Evolutionary conservation across 2,888 invertebrate species (phyloP).

Genomic region (Lasius platythorax): DNA sequence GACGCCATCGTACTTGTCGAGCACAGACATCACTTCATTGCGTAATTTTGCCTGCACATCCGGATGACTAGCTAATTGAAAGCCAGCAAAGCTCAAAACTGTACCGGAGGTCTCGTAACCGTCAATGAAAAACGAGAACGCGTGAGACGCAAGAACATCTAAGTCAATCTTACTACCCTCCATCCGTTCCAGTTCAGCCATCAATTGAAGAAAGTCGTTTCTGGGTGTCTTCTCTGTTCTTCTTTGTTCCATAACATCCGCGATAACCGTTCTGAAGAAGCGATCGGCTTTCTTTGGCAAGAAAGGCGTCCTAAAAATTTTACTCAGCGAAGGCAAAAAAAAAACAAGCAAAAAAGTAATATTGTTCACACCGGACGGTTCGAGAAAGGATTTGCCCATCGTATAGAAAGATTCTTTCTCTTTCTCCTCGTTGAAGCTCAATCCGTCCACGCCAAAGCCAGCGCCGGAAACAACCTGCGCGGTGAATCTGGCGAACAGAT

Average conservation of each 20-base stretch:
- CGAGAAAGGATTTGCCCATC: conserved; percentile 64
- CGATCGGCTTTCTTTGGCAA: conserved; percentile 66
- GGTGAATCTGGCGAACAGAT: conserved; percentile 72
- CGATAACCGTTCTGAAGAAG: conserved; percentile 75
- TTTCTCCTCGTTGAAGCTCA: conserved; percentile 72
- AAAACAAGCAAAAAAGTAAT: conserved; percentile 61
- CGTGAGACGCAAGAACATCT: conserved; percentile 83
- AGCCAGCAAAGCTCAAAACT: conserved; percentile 85
- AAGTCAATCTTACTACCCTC: conserved; percentile 75
- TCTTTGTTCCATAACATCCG: conserved; percentile 72
- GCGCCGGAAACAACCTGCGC: conserved; percentile 76
- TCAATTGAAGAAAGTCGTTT: conserved; percentile 86
- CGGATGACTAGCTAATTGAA: conserved; percentile 85
- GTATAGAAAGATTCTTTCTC: conserved; percentile 59
- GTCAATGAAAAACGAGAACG: conserved; percentile 87
- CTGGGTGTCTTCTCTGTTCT: conserved; percentile 75
- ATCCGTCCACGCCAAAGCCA: conserved; percentile 77
- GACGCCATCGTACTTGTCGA: conserved; percentile 78
- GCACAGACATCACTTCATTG: conserved; percentile 82
- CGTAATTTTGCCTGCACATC: conserved; percentile 86
- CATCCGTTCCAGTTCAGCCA: conserved; percentile 80
- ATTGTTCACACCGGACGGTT: conserved; percentile 61
- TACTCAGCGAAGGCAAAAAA: conserved; percentile 62
- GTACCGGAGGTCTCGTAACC: conserved; percentile 87
- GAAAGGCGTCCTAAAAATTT: conserved; percentile 57